Evolutionary conservation across 1,140 invertebrate genomes (phyloP), one percentile per base, ranked within the genome.

Genomic region (Eumeta japonica): DNA sequence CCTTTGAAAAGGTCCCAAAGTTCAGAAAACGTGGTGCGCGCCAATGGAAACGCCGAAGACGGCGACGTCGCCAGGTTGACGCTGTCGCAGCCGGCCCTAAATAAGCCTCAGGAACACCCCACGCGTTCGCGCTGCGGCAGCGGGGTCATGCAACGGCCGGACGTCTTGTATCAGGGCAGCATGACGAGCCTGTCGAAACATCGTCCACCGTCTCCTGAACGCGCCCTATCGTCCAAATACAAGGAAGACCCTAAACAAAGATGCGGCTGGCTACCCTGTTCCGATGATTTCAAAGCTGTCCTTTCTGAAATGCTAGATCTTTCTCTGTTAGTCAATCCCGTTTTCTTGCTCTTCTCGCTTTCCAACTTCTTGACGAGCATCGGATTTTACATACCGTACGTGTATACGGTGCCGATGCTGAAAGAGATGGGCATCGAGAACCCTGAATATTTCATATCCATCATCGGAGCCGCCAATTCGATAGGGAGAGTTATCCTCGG

Each of bases 321-420:
- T 31, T 83, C 82, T 7, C 73, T 98, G 14, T 77, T 98, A 0
- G 83, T 83, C 39, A 88, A 97, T 70, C 81, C 84, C 2, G 79
- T 96, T 43, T 98, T 97, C 62, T 78, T 98, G 37, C 70, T 97
- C 34, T 98, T 97, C 70, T 85, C 86, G 13, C 39, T 93, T 17
- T 97, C 93, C 15, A 98, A 98, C 71, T 95, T 98, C 62, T 85
- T 92, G 54, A 98, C 94, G 4, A 94, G 90, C 59, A 89, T 98
- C 49, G 95, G 95, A 18, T 98, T 96, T 78, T 94, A 97, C 66
- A 85, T 96, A 53, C 95, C 95, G 37, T 91, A 95, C 75, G 79
- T 97, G 45, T 92, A 89, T 67, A 80, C 90, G 27, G 83, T 84
- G 41, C 76, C 84, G 29, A 81, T 84, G 66, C 84, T 86, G 2